Evolutionary conservation across 2,113 vertebrate species (phyloP), one percentile per base, ranked within the genome.

Genomic region (Prietella phreatophila): DNA sequence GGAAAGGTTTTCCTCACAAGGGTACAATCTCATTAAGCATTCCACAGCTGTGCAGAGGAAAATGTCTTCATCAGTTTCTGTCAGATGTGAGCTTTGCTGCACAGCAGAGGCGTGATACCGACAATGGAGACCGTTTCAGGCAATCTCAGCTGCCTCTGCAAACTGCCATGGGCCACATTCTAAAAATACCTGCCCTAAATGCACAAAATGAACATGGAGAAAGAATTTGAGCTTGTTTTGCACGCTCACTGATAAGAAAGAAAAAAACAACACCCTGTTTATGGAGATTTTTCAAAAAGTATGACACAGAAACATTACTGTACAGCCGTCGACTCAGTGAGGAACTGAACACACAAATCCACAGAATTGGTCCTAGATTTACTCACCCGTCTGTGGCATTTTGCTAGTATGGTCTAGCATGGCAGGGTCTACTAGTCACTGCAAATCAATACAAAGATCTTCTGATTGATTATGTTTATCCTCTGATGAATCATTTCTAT

Each of bases 151-250:
- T 81, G 82, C 83, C 84, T 84, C 82, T 90, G 63, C 47, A 81
- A 75, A 88, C 88, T 86, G 85, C 42, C 87, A 79, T 87, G 85
- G 83, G 89, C 90, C 83, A 85, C 55, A 81, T 89, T 91, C 92
- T 93, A 93, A 90, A 93, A 92, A 93, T 91, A 92, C 86, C 86
- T 86, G 85, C 61, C 71, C 88, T 85, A 87, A 88, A 90, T 91
- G 87, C 55, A 36, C 42, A 69, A 88, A 91, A 88, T 81, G 75
- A 85, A 86, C 79, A 78, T 30, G 81, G 83, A 87, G 83, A 73
- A 42, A 47, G 65, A 84, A 73, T 61, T 73, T 56, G 2, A 79
- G 63, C 75, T 84, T 33, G 17, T 83, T 76, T 88, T 53, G 53
- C 67, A 71, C 33, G 58, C 17, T 22, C 76, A 90, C 47, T 53